Evolutionary conservation across 2,797 vertebrate genomes (phyloP).

Genomic region (Xenops minutus): DNA sequence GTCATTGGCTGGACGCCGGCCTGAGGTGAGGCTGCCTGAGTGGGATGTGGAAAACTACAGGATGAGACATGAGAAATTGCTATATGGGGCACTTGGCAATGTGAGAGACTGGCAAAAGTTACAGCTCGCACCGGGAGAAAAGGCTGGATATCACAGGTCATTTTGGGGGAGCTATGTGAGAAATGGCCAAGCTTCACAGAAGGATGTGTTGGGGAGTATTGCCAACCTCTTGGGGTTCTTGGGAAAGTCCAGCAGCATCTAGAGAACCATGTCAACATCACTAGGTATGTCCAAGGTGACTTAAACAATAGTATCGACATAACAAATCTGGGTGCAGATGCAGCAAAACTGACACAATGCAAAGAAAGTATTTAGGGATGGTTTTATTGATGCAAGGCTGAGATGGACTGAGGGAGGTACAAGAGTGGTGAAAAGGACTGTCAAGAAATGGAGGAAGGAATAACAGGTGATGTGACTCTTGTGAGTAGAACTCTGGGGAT

Average conservation of each 20-base stretch:
- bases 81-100: neutral
- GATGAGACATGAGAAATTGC: neutral
- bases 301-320: neutral
- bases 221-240: neutral
- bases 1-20: rapidly evolving
- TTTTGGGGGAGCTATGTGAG: neutral
- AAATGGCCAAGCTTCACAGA: neutral
- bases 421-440: neutral
- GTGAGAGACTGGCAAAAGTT: neutral
- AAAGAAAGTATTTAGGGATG: neutral
- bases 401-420: neutral
- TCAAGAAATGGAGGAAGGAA: neutral
- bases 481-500: neutral
- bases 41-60: neutral
- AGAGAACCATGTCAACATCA: neutral
- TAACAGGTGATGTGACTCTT: neutral
- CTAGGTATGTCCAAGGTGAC: neutral
- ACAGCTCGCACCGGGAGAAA: neutral
- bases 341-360: neutral
- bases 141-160: neutral
- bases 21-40: neutral
- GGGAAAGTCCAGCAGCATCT: neutral
- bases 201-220: neutral
- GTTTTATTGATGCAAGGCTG: neutral
- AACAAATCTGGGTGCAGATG: neutral